Base-by-base conservation (phyloP, 2,113 vertebrate genomes). In the Misgurnus mizolepis region DNA sequence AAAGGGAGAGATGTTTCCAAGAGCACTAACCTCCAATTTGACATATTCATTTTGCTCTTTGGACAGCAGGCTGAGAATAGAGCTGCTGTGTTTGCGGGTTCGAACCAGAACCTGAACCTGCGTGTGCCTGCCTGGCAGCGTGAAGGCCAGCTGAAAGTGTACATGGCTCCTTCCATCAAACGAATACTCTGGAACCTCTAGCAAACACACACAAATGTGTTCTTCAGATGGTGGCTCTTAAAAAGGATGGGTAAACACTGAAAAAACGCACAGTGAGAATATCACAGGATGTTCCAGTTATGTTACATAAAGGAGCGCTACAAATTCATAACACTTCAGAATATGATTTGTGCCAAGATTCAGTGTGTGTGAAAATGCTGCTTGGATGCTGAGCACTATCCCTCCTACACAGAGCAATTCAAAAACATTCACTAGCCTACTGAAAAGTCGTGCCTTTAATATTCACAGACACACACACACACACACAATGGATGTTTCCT, bases 121-220 rank as follows among this genome's bases (percentile, higher is more conserved):
- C 0, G 92, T 96, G 88, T 90, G 91, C 5, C 94, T 92, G 27
- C 93, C 81, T 0, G 93, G 89, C 58, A 93, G 80, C 0, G 87
- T 85, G 4, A 91, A 68, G 0, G 89, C 85, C 50, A 96, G 83
- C 92, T 94, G 93, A 83, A 93, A 96, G 22, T 90, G 93, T 39
- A 94, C 83, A 22, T 94, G 89, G 73, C 94, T 94, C 74, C 92
- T 92, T 0, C 93, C 90, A 69, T 94, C 94, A 70, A 96, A 95
- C 6, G 87, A 93, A 73, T 92, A 94, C 78, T 95, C 93, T 7
- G 90, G 89, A 72, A 90, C 93, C 87, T 90, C 95, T 96, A 78
- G 83, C 85, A 86, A 84, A 88, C 64, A 75, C 4, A 41, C 15
- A 78, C 27, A 78, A 65, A 76, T 56, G 71, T 67, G 18, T 78